Evolutionary conservation across 2,797 vertebrate genomes (phyloP).

Genomic region (Pseudochromis fuscus): DNA sequence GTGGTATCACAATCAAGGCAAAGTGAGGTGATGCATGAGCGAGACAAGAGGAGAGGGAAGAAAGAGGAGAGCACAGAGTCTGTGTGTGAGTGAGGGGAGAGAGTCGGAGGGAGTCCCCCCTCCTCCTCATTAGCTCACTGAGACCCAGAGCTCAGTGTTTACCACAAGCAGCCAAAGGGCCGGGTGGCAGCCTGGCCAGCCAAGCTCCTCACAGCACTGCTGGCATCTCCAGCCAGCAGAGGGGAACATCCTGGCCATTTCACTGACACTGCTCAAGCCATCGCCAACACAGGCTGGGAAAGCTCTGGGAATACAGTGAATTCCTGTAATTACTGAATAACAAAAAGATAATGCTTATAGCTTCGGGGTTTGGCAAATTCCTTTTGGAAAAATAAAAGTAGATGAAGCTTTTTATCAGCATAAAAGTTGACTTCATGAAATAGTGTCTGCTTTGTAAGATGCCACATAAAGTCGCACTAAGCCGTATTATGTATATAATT

Average conservation of each 20-base stretch:
- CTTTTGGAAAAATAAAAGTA: background rate
- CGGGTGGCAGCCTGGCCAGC: slow-evolving; percentile 62
- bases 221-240: slow-evolving; percentile 68
- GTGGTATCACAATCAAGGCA: slow-evolving; percentile 32
- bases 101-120: slow-evolving; percentile 73
- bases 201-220: slow-evolving; percentile 69
- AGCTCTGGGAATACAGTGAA: slow-evolving; percentile 45
- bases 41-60: slow-evolving; percentile 36
- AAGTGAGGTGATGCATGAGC: slow-evolving; percentile 51
- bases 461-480: background rate
- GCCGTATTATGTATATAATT: background rate
- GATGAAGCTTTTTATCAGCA: background rate
- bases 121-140: slow-evolving; percentile 75
- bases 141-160: slow-evolving; percentile 76
- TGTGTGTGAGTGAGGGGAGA: slow-evolving; percentile 6
- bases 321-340: slow-evolving; percentile 42
- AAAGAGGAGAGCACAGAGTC: slow-evolving; percentile 45
- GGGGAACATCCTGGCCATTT: slow-evolving; percentile 69
- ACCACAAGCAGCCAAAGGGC: slow-evolving; percentile 71
- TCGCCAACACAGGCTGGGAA: slow-evolving; percentile 38
- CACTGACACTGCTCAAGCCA: slow-evolving; percentile 37
- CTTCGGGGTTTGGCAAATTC: slow-evolving; percentile 15
- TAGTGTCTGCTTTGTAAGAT: too few relatives aligned
- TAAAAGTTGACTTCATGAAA: background rate
- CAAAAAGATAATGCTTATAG: slow-evolving; percentile 2